Evolutionary conservation across 2,797 vertebrate genomes (phyloP).

Genomic region (Falco peregrinus): DNA sequence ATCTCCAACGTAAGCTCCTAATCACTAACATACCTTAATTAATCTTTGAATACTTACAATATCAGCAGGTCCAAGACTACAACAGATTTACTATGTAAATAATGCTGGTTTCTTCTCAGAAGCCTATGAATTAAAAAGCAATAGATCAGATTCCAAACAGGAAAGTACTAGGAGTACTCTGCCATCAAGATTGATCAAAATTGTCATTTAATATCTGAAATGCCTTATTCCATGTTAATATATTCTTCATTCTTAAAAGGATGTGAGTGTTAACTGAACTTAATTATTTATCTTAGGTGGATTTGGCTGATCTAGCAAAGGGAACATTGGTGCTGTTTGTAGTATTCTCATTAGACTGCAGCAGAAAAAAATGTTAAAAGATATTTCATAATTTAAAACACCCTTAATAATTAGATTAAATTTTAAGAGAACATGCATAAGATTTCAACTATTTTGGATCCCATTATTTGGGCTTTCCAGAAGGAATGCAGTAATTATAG

Average conservation of each 20-base stretch:
- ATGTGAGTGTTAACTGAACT: background rate
- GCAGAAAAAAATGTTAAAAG: background rate
- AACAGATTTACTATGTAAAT: background rate
- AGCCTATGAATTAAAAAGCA: background rate
- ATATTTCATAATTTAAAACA: background rate
- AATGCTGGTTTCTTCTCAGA: background rate
- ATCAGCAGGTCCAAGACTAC: background rate
- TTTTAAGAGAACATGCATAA: background rate
- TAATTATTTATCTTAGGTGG: background rate
- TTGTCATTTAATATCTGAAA: background rate
- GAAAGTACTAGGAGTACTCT: background rate
- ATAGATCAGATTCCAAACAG: background rate
- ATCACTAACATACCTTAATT: slow-evolving; percentile 6
- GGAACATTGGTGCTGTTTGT: background rate
- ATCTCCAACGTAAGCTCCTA: background rate
- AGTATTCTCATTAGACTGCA: background rate
- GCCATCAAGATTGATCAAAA: background rate
- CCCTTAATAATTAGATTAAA: background rate
- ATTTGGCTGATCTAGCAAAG: background rate
- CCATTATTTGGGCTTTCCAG: background rate
- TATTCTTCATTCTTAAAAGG: background rate
- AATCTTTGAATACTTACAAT: slow-evolving; percentile 17
- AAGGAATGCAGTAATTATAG: background rate
- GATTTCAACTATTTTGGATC: background rate
- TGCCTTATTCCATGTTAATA: background rate